phyloP scores from a whole-genome alignment of 2,888 invertebrate species.

The Cephus rjabovi region DNA sequence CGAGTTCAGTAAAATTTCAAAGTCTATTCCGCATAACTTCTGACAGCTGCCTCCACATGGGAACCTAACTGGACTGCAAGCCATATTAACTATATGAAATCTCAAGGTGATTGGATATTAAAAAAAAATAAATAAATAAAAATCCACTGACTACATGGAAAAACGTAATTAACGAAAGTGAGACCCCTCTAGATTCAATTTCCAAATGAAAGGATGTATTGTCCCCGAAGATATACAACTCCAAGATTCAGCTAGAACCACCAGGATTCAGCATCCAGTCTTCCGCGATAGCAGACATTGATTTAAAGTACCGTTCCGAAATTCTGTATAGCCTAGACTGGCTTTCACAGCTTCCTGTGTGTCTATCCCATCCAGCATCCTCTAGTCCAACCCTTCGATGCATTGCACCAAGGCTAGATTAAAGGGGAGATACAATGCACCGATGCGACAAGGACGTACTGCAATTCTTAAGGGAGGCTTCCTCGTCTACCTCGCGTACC shows the following conservation, averaged over 20 bases:
- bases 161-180: neutral
- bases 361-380: neutral
- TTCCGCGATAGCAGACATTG: neutral
- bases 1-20: neutral
- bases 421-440: slow-evolving; percentile 21
- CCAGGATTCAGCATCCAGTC: neutral
- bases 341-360: neutral
- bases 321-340: neutral
- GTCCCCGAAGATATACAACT: neutral
- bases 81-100: neutral
- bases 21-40: neutral
- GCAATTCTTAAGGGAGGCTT: slow-evolving; percentile 7
- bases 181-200: neutral
- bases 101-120: neutral
- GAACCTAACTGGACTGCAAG: neutral
- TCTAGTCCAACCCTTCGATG: slow-evolving; percentile 15
- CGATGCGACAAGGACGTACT: slow-evolving; percentile 6
- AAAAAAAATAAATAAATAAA: neutral
- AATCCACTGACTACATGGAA: neutral
- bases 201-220: neutral
- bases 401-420: slow-evolving; percentile 10
- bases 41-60: neutral
- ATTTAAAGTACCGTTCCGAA: neutral
- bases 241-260: neutral
- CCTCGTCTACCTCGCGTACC: slow-evolving; percentile 13